Conservation (phyloP, 64 coral and sea anemone species). For the Acropora yongei region DNA sequence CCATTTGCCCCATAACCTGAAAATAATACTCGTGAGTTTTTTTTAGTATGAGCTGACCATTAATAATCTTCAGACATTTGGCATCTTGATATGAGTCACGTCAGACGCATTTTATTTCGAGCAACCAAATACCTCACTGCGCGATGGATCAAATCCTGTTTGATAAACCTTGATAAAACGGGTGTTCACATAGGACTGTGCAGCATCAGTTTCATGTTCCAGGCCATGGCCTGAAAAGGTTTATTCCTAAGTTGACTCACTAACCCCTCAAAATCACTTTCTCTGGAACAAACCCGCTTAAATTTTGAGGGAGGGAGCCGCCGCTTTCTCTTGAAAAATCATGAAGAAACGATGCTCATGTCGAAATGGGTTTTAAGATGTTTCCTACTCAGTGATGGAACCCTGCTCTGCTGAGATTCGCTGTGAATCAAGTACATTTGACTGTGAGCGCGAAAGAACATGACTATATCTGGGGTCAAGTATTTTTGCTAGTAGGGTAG, state of each 20-base stretch:
- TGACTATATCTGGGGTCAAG: neutral
- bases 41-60: conserved; percentile 34
- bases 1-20: conserved; percentile 42
- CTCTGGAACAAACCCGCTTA: conserved; percentile 34
- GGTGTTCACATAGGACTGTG: neutral
- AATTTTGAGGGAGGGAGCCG: conserved; percentile 58
- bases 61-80: conserved; percentile 50
- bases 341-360: conserved; percentile 2
- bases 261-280: conserved; percentile 12
- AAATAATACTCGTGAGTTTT: conserved; percentile 46
- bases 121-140: conserved; percentile 26
- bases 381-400: neutral
- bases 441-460: too few species aligned
- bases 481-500: neutral
- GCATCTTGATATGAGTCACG: conserved; percentile 28
- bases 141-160: conserved; percentile 44
- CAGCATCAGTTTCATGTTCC: conserved; percentile 39
- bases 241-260: conserved; percentile 44
- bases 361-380: conserved; percentile 47
- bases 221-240: conserved; percentile 64
- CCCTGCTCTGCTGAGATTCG: too few species aligned
- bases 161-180: conserved; percentile 19
- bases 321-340: conserved; percentile 6
- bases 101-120: conserved; percentile 53
- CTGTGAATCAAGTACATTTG: too few species aligned